Conservation (phyloP, 2,113 vertebrate genomes). For the Panurus biarmicus region DNA sequence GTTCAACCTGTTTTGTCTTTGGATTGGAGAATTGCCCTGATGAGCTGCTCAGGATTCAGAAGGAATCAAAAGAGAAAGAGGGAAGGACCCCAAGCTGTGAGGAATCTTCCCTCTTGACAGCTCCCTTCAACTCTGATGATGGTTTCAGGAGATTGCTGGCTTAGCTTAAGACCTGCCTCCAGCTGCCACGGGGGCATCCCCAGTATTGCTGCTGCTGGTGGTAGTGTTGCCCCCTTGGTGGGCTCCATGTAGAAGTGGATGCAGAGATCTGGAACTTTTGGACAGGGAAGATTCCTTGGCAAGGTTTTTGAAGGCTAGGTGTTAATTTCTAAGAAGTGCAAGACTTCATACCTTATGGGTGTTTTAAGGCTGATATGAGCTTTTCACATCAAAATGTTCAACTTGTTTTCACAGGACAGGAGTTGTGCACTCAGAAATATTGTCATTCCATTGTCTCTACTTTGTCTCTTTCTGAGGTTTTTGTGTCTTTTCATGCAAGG, state of each 20-base stretch:
- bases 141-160: background rate
- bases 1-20: background rate
- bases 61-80: background rate
- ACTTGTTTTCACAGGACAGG: background rate
- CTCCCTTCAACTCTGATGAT: background rate
- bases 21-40: background rate
- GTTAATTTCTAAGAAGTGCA: background rate
- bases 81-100: fast-evolving
- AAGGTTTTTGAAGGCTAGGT: background rate
- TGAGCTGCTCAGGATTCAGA: background rate
- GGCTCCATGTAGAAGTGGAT: background rate
- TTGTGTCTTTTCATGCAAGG: background rate
- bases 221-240: background rate
- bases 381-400: background rate
- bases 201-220: background rate
- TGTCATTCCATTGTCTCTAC: background rate
- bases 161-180: background rate
- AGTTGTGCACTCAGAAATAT: background rate
- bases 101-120: background rate
- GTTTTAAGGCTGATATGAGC: background rate
- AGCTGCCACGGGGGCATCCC: background rate
- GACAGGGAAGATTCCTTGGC: background rate
- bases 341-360: background rate
- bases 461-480: background rate
- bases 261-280: background rate